phyloP scores from a whole-genome alignment of 2,113 vertebrate genomes.

The Pterocles burchelli region DNA sequence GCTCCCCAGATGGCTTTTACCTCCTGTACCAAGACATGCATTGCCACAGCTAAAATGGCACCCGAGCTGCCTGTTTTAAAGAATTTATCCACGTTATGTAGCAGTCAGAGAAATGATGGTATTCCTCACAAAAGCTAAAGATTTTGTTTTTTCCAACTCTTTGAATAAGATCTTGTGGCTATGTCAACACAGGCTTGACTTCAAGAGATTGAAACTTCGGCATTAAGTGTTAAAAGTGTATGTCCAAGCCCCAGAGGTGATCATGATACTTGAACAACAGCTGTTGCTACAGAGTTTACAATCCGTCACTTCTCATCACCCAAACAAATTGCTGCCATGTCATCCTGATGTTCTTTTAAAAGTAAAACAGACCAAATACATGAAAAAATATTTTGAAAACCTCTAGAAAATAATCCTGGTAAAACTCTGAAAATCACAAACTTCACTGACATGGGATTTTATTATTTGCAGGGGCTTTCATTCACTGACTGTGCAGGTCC shows the following conservation, averaged over 20 bases:
- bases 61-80: neutral
- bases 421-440: neutral
- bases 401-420: neutral
- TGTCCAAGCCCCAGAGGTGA: neutral
- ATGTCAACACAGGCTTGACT: neutral
- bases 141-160: neutral
- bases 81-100: neutral
- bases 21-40: rapidly evolving
- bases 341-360: neutral
- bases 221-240: neutral
- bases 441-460: neutral
- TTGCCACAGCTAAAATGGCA: neutral
- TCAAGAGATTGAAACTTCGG: neutral
- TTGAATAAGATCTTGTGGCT: neutral
- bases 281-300: neutral
- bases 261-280: neutral
- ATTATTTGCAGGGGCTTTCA: rapidly evolving
- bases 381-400: neutral
- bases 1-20: neutral
- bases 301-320: neutral
- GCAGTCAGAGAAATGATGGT: neutral
- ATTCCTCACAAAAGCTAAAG: neutral
- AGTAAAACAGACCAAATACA: neutral
- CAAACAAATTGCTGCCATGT: neutral
- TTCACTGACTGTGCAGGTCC: neutral